Evolutionary conservation across 2,797 vertebrate genomes (phyloP).

Genomic region (Sciaenops ocellatus): DNA sequence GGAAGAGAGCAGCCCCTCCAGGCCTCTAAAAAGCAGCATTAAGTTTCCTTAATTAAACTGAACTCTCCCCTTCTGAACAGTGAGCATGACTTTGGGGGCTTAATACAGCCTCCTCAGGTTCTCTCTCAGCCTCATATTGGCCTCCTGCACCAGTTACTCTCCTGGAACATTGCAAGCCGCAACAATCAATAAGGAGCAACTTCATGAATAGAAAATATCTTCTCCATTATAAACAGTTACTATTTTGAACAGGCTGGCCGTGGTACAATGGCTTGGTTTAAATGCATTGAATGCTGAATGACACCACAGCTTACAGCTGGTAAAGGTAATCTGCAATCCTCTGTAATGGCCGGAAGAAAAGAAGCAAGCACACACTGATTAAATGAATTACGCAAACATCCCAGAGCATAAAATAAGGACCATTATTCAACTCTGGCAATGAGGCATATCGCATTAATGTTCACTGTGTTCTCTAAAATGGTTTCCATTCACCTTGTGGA

Average conservation of each 20-base stretch:
- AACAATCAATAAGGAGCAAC: conserved; percentile 67
- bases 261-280: conserved; percentile 72
- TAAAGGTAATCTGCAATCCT: conserved; percentile 75
- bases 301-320: conserved; percentile 58
- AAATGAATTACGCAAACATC: conserved; percentile 76
- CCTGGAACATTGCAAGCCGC: conserved; percentile 55
- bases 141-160: conserved; percentile 42
- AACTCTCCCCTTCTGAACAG: conserved; percentile 68
- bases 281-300: conserved; percentile 76
- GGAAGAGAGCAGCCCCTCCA: conserved; percentile 58
- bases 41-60: conserved; percentile 81
- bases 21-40: conserved; percentile 78
- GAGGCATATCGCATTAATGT: conserved; percentile 66
- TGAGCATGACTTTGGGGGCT: conserved; percentile 63
- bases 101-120: conserved; percentile 56
- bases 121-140: conserved; percentile 36
- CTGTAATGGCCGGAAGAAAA: conserved; percentile 65
- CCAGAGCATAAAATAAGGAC: conserved; percentile 60
- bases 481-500: conserved; percentile 43
- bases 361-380: conserved; percentile 64
- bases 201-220: conserved; percentile 68
- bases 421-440: conserved; percentile 70
- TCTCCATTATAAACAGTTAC: conserved; percentile 58
- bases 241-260: conserved; percentile 52
- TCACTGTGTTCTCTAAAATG: conserved; percentile 30